Evolutionary conservation across 2,888 invertebrate species (phyloP), one percentile per base, ranked within the genome.

Genomic region (Drosophila falleni): DNA sequence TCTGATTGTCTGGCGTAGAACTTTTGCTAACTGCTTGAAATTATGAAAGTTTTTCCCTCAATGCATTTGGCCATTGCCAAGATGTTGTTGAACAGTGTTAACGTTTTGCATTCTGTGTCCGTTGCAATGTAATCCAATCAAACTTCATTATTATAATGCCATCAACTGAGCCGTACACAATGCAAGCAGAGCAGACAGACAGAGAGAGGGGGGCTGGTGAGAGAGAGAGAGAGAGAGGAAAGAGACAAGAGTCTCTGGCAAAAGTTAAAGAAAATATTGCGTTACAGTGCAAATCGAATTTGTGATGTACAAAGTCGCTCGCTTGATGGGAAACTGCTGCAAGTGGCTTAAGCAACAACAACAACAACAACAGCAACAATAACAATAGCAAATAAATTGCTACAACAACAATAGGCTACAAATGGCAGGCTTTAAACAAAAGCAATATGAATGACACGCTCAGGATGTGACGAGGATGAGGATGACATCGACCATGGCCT

Each of bases 401-500:
- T 23, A 37, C 59, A 68, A 53, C 56, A 67, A 69, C 70, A 64
- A 74, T 41, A 33, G 61, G 39, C 42, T 19, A 65, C 64, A 62
- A 74, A 49, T 71, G 61, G 53, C 69, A 66, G 72, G 67, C 81
- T 83, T 83, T 79, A 81, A 87, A 87, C 84, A 84, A 84, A 81
- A 72, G 78, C 80, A 74, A 81, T 73, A 81, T 81, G 83, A 76
- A 76, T 83, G 87, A 77, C 79, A 77, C 72, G 83, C 74, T 62
- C 74, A 75, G 75, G 80, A 75, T 80, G 83, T 82, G 78, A 71
- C 74, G 79, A 66, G 76, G 78, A 78, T 75, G 79, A 66, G 76
- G 78, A 78, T 75, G 82, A 80, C 70, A 74, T 68, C 65, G 83
- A 81, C 84, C 91, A 90, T 90, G 90, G 90, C 90, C 90, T 90